These are phyloP conservation scores for Anas capensis DNA, from an alignment of 2,797 vertebrate species.

Conservation along the genomic window DNA sequence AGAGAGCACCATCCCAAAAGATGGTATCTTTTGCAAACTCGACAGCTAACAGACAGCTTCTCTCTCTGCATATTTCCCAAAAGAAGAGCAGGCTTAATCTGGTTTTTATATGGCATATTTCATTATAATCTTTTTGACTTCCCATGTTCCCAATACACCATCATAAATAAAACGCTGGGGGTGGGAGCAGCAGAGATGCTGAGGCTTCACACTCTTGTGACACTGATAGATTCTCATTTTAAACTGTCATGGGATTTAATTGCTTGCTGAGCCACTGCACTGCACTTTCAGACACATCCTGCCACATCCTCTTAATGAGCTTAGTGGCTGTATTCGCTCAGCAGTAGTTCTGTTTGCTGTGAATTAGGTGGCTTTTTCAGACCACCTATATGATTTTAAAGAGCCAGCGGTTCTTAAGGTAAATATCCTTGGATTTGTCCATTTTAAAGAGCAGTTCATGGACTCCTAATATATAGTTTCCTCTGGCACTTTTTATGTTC, in stretches of 20 bases:
- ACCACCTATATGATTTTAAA: constrained; percentile 75
- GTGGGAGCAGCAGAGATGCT: constrained; percentile 72
- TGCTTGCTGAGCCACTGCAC: constrained; percentile 77
- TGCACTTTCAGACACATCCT: constrained; percentile 79
- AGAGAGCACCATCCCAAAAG: constrained; percentile 82
- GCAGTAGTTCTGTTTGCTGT: constrained; percentile 76
- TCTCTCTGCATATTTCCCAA: constrained; percentile 83
- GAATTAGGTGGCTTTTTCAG: constrained; percentile 73
- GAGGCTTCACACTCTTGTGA: constrained; percentile 76
- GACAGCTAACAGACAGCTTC: constrained; percentile 85
- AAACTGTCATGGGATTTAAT: constrained; percentile 86
- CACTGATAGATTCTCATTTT: constrained; percentile 82
- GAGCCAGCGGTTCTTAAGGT: constrained; percentile 59
- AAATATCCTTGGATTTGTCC: constrained; percentile 38
- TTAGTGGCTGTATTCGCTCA: constrained; percentile 77
- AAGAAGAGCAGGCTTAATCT: constrained; percentile 85
- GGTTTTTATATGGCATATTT: constrained; percentile 81
- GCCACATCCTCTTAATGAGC: constrained; percentile 83
- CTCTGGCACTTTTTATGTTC: constrained; percentile 1
- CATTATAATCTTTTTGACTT: constrained; percentile 81
- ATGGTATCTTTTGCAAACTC: constrained; percentile 86
- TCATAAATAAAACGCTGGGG: constrained; percentile 72
- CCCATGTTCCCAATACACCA: constrained; percentile 70
- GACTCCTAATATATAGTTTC: constrained; percentile 20
- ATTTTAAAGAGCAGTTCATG: constrained; percentile 11